These are phyloP conservation scores for Paracanthobrama guichenoti DNA, from an alignment of 2,113 vertebrate species.

Conservation along the genomic window DNA sequence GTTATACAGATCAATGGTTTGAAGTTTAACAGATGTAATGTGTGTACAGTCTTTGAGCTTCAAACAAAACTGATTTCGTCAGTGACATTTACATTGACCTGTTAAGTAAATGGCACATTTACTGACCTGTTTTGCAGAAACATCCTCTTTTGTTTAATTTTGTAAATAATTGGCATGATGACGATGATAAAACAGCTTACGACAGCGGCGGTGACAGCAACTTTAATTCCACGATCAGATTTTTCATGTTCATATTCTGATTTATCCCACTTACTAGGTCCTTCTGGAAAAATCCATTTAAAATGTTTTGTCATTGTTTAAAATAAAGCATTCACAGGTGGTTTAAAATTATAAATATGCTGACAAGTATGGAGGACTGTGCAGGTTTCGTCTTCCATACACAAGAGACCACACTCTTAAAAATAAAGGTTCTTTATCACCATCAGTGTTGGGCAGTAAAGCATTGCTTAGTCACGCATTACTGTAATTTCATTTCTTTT, in stretches of 20 bases:
- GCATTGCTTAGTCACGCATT: no score
- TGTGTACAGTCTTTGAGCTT: background rate
- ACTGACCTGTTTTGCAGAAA: background rate
- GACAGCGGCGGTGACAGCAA: background rate
- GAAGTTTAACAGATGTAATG: background rate
- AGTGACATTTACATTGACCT: no score
- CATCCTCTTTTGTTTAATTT: background rate
- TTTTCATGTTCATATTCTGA: background rate
- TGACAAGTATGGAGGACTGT: background rate
- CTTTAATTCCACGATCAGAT: background rate
- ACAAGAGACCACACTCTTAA: no score
- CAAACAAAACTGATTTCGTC: no score
- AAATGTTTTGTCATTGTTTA: background rate
- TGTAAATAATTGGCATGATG: background rate
- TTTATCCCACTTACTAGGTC: background rate
- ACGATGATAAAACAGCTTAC: background rate
- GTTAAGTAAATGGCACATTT: no score
- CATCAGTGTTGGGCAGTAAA: no score
- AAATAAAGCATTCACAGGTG: background rate
- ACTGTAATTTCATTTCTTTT: no score
- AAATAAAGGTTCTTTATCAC: no score
- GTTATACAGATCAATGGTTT: background rate
- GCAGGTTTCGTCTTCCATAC: no score
- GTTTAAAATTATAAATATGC: background rate
- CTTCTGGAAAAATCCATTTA: background rate